Base-by-base conservation (phyloP, 2,888 invertebrate genomes). In the Tuta absoluta region DNA sequence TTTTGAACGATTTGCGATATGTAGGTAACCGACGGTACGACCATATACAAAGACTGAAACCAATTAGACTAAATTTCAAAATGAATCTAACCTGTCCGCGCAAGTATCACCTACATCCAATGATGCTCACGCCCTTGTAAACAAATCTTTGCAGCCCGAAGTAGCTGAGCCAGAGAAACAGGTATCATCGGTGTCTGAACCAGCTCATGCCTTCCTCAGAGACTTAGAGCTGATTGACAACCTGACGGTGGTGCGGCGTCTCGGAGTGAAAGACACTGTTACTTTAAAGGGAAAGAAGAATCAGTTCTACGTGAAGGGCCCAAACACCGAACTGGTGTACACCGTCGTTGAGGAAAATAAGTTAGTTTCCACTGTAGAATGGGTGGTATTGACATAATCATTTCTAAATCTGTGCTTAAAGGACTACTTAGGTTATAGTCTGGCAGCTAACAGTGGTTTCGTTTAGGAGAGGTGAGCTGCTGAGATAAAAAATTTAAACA, bases 341-440 rank as follows among this genome's bases (percentile, higher is more conserved):
- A 85, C 85, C 0, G 76, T 89, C 5, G 81, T 85, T 33, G 90
- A 91, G 67, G 79, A 85, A 38, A 90, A 86, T 51, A 82, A 78
- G 89, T 81, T 21, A 68, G 66, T 37, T 19, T 11, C 33, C 17
- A 11, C 51, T 41, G n/a, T 33, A 33, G 5, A 8, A 8, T 33
- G 33, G 33, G 33, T 33, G 33, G 33, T n/a, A 33, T 33, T 3
- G 33, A 33, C 33, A 33, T 33, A 7, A 7, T 3, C 33, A 33
- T 7, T 8, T 33, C 33, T 8, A n/a, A n/a, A n/a, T n/a, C n/a
- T n/a, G n/a, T n/a, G n/a, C n/a, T n/a, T n/a, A n/a, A n/a, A n/a
- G n/a, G n/a, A n/a, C n/a, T n/a, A n/a, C n/a, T n/a, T n/a, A n/a
- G n/a, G n/a, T n/a, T n/a, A n/a, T n/a, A n/a, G n/a, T n/a, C n/a